phyloP scores from a whole-genome alignment of 2,797 vertebrate genomes.

The Enteromius anoplus region DNA sequence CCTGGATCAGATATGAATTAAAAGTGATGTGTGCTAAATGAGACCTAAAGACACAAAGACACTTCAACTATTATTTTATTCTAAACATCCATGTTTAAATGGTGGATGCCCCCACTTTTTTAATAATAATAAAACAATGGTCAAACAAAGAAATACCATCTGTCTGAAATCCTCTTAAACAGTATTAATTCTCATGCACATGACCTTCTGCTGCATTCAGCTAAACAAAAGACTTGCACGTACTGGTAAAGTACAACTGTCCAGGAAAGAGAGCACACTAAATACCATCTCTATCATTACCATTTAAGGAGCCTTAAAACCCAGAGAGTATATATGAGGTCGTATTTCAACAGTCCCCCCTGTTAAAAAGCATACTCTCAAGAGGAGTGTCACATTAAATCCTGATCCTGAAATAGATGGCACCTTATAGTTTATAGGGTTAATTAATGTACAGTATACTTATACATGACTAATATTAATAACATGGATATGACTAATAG shows the following conservation, averaged over 20 bases:
- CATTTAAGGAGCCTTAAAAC: conserved; percentile 51
- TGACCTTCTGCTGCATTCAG: conserved; percentile 65
- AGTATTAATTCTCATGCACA: conserved; percentile 70
- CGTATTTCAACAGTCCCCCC: conserved; percentile 34
- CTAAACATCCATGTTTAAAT: background rate
- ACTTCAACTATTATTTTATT: background rate
- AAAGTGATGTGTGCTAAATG: background rate
- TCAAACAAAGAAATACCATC: conserved; percentile 76
- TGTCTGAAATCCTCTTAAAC: conserved; percentile 78
- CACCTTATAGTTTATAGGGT: background rate
- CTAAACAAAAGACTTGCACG: conserved; percentile 55
- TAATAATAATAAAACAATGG: conserved; percentile 67
- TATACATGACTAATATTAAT: background rate
- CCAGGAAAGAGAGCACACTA: conserved; percentile 47
- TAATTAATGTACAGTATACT: background rate
- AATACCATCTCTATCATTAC: conserved; percentile 50
- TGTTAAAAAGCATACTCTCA: conserved; percentile 17
- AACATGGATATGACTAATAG: conserved; percentile 25
- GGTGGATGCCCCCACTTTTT: conserved; percentile 62
- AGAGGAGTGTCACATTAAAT: conserved; percentile 24
- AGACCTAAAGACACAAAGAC: background rate
- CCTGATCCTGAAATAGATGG: conserved; percentile 18
- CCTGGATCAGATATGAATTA: background rate
- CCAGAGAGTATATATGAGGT: conserved; percentile 23
- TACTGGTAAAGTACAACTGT: conserved; percentile 54